Percentiles rank a stretch among this genome's conserved stretches.
Conservation (phyloP, 2,888 invertebrate genomes). For the Gymnosoma rotundatum region DNA sequence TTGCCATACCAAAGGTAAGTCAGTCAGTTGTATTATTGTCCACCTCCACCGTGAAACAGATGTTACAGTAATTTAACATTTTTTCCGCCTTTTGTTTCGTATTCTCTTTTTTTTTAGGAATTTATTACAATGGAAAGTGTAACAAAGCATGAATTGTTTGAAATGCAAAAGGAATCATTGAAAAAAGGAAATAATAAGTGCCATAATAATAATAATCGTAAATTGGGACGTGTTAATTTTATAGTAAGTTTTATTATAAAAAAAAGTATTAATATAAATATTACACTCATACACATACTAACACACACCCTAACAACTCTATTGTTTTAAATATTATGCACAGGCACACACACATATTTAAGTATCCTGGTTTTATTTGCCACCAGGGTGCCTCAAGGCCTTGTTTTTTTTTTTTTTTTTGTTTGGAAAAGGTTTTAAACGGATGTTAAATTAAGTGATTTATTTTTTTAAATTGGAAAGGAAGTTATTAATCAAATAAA, state of each 20-base stretch:
- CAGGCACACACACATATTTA: slow-evolving; percentile 11
- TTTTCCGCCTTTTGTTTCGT: slow-evolving; percentile 11
- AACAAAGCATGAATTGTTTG: slow-evolving; percentile 77
- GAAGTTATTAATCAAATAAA: slow-evolving; percentile 67
- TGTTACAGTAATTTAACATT: slow-evolving; percentile 32
- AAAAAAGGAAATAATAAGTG: slow-evolving; percentile 78
- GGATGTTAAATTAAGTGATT: slow-evolving; percentile 54
- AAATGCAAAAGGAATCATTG: slow-evolving; percentile 79
- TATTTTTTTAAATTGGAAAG: slow-evolving; percentile 47
- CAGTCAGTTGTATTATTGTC: not conserved
- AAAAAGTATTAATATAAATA: not conserved
- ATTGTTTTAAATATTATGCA: slow-evolving; percentile 13
- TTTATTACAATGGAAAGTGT: slow-evolving; percentile 80
- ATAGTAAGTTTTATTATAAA: slow-evolving; percentile 74
- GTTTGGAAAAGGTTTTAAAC: slow-evolving; percentile 12
- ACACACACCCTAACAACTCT: not conserved
- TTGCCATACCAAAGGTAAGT: slow-evolving; percentile 81
- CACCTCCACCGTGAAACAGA: slow-evolving; percentile 9
- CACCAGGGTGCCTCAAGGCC: slow-evolving; percentile 20
- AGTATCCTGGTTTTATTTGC: slow-evolving; percentile 27
- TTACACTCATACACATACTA: slow-evolving; percentile 6
- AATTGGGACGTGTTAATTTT: slow-evolving; percentile 80
- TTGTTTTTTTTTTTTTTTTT: slow-evolving; percentile 16
- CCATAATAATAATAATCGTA: slow-evolving; percentile 73
- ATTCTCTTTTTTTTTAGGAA: slow-evolving; percentile 75